Base-by-base conservation (phyloP, 1,140 invertebrate species). In the Drosophila ambigua region DNA sequence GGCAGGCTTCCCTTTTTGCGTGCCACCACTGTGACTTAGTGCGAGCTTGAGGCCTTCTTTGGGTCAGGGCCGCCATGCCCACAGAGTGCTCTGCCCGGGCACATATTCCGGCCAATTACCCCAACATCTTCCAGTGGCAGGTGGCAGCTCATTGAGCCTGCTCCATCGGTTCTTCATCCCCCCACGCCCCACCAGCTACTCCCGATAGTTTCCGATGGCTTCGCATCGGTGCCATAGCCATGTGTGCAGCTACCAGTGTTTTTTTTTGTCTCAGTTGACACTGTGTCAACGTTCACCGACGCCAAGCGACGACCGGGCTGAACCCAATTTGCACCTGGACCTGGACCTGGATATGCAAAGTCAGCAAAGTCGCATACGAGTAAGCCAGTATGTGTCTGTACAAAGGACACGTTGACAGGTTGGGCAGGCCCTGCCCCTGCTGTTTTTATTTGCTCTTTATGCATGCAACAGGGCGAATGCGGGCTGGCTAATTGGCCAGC, bases 381-480 rank as follows among this genome's bases (percentile, higher is more conserved):
- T 20, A 24, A 41, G n/a, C 23, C 15, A n/a, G n/a, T 49, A 11
- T 43, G 7, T 26, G 26, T 48, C 26, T 64, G n/a, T 52, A 16
- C 11, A 11, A 46, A 13, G 31, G 16, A 11, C 26, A 35, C 11
- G 15, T 24, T 50, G 57, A 49, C 16, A 35, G 45, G 20, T 13
- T 28, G 35, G 54, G 35, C 4, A 31, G 16, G 52, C n/a, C 11
- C 31, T 23, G 28, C 20, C 7, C 46, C 39, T 24, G 26, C 16
- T 61, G n/a, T 53, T 20, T 15, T 41, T 45, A 13, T 20, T 52
- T 35, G 41, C 28, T 65, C 62, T 53, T 72, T 72, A 66, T 66
- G 68, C 62, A 65, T 65, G 68, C 68, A 72, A 72, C 68, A 66
- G 68, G 68, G 68, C 68, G 68, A 49, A 53, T 72, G 62, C 46